phyloP scores from a whole-genome alignment of 1,140 invertebrate species.

The Leptopilina clavipes region DNA sequence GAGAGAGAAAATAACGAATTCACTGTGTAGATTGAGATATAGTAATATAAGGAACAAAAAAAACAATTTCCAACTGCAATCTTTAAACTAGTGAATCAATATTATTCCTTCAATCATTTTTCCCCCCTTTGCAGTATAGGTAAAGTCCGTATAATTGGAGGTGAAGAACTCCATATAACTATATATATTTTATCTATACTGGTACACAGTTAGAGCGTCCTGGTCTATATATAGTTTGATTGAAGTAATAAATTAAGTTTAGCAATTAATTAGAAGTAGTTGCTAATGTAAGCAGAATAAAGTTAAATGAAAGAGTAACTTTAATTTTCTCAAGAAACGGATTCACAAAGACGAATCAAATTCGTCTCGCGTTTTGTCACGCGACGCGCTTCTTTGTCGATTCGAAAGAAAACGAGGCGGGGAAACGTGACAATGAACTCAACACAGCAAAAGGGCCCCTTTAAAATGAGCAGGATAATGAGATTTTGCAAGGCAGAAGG shows the following conservation, averaged over 20 bases:
- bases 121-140: background rate
- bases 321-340: conserved; percentile 11
- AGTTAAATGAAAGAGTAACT: conserved; percentile 22
- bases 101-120: background rate
- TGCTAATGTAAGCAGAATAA: conserved; percentile 8
- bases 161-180: background rate
- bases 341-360: conserved; percentile 30
- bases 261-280: conserved; percentile 16
- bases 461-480: conserved; percentile 56
- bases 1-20: conserved; percentile 5
- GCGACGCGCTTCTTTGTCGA: conserved; percentile 32
- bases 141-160: background rate
- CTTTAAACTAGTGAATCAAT: background rate
- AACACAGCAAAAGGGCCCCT: conserved; percentile 1
- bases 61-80: background rate
- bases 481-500: conserved; percentile 48
- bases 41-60: background rate
- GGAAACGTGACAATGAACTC: conserved; percentile 41
- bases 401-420: conserved; percentile 38
- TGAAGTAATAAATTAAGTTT: conserved; percentile 20
- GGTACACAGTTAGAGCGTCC: background rate
- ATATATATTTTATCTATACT: too few relatives aligned
- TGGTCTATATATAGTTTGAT: background rate
- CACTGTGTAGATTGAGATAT: background rate
- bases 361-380: conserved; percentile 24